These are phyloP conservation scores for Listronotus oregonensis DNA, from an alignment of 1,140 invertebrate genomes.

Conservation along the genomic window DNA sequence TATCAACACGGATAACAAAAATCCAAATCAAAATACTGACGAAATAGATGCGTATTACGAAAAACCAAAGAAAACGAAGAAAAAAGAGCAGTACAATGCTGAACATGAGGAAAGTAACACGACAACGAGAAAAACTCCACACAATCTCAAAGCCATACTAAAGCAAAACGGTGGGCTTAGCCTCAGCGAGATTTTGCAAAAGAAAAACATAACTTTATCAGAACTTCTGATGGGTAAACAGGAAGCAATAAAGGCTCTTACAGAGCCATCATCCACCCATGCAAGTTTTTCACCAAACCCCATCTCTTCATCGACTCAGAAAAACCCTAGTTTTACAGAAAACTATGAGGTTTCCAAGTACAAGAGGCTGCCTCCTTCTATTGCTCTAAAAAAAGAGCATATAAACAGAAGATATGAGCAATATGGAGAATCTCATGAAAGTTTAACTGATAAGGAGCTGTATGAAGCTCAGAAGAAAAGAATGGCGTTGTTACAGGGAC, in stretches of 20 bases:
- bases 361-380: constrained; percentile 39
- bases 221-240: constrained; percentile 72
- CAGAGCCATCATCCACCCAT: constrained; percentile 29
- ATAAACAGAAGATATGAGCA: constrained; percentile 37
- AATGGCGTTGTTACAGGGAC: constrained; percentile 32
- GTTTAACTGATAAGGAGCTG: constrained; percentile 27
- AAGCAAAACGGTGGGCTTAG: constrained; percentile 72
- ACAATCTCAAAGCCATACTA: constrained; percentile 67
- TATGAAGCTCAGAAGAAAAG: constrained; percentile 43
- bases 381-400: constrained; percentile 30
- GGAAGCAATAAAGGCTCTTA: constrained; percentile 67
- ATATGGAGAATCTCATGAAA: constrained; percentile 24
- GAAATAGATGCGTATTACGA: not conserved
- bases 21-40: not conserved
- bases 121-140: not conserved
- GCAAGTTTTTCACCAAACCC: not conserved
- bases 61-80: constrained; percentile 27
- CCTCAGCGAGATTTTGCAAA: constrained; percentile 75
- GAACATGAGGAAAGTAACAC: constrained; percentile 23
- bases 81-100: constrained; percentile 35
- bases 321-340: not conserved
- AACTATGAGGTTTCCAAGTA: constrained; percentile 33
- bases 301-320: not conserved
- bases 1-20: not conserved
- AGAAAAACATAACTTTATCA: constrained; percentile 70